Evolutionary conservation across 2,888 invertebrate genomes (phyloP).

Genomic region (Lomographa bimaculata): DNA sequence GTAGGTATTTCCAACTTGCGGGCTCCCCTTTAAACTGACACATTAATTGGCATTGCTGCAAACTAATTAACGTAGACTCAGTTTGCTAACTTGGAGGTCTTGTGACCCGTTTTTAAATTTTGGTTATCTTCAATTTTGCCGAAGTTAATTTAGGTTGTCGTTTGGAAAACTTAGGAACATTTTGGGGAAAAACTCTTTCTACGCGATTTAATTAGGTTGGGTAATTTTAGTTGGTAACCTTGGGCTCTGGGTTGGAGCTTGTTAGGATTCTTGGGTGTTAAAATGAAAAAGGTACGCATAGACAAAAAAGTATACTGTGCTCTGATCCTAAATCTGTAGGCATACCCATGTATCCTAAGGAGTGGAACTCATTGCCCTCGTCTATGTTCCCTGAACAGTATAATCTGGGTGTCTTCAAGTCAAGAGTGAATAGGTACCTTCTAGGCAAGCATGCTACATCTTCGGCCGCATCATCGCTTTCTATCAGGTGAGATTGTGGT

Average conservation of each 20-base stretch:
- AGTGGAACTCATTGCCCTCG: no score
- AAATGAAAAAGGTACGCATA: conserved; percentile 2
- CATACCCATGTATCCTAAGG: no score
- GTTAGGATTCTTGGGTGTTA: background rate
- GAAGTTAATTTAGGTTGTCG: conserved; percentile 26
- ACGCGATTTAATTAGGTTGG: conserved; percentile 5
- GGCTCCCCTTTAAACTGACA: conserved; percentile 17
- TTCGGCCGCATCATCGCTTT: no score
- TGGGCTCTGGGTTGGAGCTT: background rate
- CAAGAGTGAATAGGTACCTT: no score
- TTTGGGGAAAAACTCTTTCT: conserved; percentile 7
- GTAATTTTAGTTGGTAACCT: background rate
- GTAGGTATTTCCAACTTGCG: conserved; percentile 5
- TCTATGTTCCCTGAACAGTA: no score
- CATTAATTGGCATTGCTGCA: conserved; percentile 43
- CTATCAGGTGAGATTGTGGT: no score
- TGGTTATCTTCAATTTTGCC: conserved; percentile 23
- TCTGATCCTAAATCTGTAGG: no score
- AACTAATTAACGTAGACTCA: conserved; percentile 44
- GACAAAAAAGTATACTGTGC: no score
- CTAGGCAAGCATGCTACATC: no score
- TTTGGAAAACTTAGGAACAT: background rate
- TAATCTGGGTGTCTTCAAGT: no score
- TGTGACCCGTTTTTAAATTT: conserved; percentile 29
- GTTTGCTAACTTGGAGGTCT: conserved; percentile 18